A percentile compares a stretch with the other conserved stretches of the same genome.
phyloP scores from a whole-genome alignment of 2,888 invertebrate species.

The Prosopocoilus inquinatus region DNA sequence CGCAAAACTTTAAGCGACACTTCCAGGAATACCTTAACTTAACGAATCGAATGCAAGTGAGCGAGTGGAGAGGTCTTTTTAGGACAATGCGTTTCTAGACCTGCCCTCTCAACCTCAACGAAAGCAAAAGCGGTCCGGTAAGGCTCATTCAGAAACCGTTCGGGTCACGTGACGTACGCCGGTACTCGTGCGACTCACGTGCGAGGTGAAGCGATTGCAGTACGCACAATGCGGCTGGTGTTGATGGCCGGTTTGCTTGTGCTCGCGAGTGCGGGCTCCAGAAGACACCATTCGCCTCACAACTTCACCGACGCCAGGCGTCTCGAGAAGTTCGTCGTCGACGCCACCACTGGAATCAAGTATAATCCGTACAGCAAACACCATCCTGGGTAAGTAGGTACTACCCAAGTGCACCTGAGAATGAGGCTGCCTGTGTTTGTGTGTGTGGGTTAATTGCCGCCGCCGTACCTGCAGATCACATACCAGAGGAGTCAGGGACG shows the following conservation, averaged over 20 bases:
- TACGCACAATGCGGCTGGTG: constrained; percentile 30
- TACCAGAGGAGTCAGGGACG: no score
- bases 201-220: constrained; percentile 20
- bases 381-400: constrained; percentile 37
- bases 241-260: constrained; percentile 24
- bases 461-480: no score
- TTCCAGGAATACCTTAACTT: no score
- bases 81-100: no score
- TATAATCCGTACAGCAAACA: constrained; percentile 40
- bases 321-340: constrained; percentile 25
- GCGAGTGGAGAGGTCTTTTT: no score
- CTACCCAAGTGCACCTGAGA: not conserved
- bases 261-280: constrained; percentile 17
- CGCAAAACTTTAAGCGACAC: no score
- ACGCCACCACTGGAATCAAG: constrained; percentile 31
- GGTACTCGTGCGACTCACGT: constrained; percentile 21
- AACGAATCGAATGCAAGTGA: no score
- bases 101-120: no score
- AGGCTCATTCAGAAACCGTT: not conserved
- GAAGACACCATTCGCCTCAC: constrained; percentile 19
- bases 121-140: no score
- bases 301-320: constrained; percentile 16
- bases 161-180: constrained; percentile 14
- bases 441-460: no score
- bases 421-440: not conserved